Evolutionary conservation across 2,113 vertebrate species (phyloP), one percentile per base, ranked within the genome.

Genomic region (Siphamia tubifer): DNA sequence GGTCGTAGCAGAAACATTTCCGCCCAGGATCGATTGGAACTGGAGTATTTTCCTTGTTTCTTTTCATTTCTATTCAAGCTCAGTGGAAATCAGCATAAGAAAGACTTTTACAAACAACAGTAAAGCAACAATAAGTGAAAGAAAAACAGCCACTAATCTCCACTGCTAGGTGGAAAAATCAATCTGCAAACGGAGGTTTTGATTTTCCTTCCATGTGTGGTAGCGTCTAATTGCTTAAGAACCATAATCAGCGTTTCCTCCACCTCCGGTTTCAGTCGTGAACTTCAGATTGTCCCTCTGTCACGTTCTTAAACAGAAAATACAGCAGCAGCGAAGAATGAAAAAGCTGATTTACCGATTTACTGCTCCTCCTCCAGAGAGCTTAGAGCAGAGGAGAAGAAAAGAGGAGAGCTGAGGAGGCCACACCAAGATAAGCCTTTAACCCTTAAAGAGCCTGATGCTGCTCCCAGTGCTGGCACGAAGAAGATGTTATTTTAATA

Each of bases 401-500:
- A 63, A 66, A 30, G 79, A 48, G n/a, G n/a, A 47, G 53, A 68
- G 74, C 64, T 4, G 45, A 58, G 71, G 30, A 76, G 73, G 71
- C 76, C 72, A 66, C 75, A 79, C 36, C 68, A 55, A 77, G 68
- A 77, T 80, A 74, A 80, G n/a, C n/a, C n/a, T 74, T 49, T 80
- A 82, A 85, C 80, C 76, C 79, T n/a, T n/a, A n/a, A n/a, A n/a
- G n/a, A n/a, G n/a, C n/a, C n/a, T n/a, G n/a, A n/a, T n/a, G n/a
- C n/a, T n/a, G n/a, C n/a, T n/a, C n/a, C n/a, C n/a, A n/a, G n/a
- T n/a, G n/a, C n/a, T n/a, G n/a, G n/a, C n/a, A n/a, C n/a, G n/a
- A n/a, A n/a, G n/a, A n/a, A n/a, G n/a, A n/a, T n/a, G n/a, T n/a
- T n/a, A n/a, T n/a, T n/a, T n/a, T n/a, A n/a, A n/a, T n/a, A n/a